Evolutionary conservation across 2,888 invertebrate genomes (phyloP).

Genomic region (Cataglyphis albicans): DNA sequence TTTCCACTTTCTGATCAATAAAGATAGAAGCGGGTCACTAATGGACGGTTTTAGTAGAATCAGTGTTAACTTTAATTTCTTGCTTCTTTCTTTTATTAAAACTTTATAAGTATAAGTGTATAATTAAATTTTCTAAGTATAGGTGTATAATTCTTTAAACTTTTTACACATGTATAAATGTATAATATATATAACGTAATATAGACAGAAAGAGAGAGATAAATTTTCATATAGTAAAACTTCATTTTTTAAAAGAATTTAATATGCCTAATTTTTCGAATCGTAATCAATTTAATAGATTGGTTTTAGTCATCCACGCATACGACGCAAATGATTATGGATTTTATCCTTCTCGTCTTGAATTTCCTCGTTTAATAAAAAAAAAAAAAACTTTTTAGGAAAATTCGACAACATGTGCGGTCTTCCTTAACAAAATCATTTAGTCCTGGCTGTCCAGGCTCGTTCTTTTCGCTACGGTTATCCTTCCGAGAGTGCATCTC

Average conservation of each 20-base stretch:
- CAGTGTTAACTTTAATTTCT: slow-evolving; percentile 5
- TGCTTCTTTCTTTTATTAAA: neutral
- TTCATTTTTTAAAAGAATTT: neutral
- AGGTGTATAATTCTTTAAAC: neutral
- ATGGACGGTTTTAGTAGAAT: slow-evolving; percentile 6
- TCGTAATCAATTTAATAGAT: neutral
- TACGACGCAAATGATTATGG: neutral
- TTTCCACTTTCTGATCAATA: slow-evolving; percentile 27
- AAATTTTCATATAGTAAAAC: neutral
- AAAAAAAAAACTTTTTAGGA: neutral
- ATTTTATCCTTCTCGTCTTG: neutral
- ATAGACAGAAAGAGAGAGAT: neutral
- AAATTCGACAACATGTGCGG: slow-evolving; percentile 46
- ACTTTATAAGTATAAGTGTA: neutral
- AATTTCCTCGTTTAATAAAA: slow-evolving; percentile 7
- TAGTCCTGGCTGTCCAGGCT: slow-evolving; percentile 38
- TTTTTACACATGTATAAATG: neutral
- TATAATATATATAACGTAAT: neutral
- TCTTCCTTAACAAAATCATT: slow-evolving; percentile 63
- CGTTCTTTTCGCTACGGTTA: slow-evolving; percentile 44
- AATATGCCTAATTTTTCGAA: neutral
- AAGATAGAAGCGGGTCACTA: slow-evolving; percentile 22
- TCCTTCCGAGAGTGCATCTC: slow-evolving; percentile 26
- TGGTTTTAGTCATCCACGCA: neutral
- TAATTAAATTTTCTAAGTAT: neutral